Evolutionary conservation across 2,888 invertebrate species (phyloP), one percentile per base, ranked within the genome.

Genomic region (Acleris literana): DNA sequence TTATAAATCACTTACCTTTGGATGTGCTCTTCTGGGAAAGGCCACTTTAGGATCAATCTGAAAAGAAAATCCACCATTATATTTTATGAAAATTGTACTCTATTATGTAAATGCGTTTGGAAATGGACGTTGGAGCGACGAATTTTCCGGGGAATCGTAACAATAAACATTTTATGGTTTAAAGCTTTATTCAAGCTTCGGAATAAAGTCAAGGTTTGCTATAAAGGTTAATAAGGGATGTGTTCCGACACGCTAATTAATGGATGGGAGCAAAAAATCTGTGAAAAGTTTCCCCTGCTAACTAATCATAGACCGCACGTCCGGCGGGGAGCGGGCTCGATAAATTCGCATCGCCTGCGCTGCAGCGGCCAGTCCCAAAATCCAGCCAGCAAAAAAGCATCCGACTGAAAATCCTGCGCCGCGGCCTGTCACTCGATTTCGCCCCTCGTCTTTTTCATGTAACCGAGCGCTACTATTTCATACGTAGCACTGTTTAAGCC

Each of bases 31-130:
- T 94, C 99, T 96, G 80, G 99, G 99, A 94, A 99, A 99, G 91
- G 99, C 99, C 93, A 99, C 98, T 96, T 99, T 99, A 81, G 99
- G 99, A 94, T 99, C 99, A 94, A 99, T 99, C 99, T 99, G 97
- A 73, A 94, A 96, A 89, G 85, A 78, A 93, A 88, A 88, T 80
- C 74, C 71, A 69, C 76, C 56, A 72, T 73, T 57, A 71, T 72
- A 72, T 71, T 64, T 66, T 64, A 65, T 56, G 65, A 57, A 66
- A 62, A 62, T 66, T 62, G 61, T 62, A 29, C 56, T 52, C 55
- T 57, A 56, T 66, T 61, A 66, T 62, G 61, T 62, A 62, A 66
- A 66, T 66, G 57, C 52, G 56, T 57, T 62, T 57, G 51, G 55
- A 49, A 60, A 61, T 65, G 56, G 25, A 56, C 43, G 60, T 44